Evolutionary conservation across 2,113 vertebrate species (phyloP).

Genomic region (Chloropsis cyanopogon): DNA sequence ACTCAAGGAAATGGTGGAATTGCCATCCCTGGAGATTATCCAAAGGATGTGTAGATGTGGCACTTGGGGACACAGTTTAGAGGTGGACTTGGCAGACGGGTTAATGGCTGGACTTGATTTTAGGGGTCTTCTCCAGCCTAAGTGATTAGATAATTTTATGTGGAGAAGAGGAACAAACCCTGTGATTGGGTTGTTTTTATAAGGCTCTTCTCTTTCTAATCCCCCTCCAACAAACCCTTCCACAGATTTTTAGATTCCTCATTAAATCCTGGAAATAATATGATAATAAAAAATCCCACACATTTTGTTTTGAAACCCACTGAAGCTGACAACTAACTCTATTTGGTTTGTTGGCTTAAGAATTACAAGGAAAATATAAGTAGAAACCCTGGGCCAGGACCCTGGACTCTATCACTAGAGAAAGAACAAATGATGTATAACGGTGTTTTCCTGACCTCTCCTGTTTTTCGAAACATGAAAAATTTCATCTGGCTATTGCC

Average conservation of each 20-base stretch:
- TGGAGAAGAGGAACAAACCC: neutral
- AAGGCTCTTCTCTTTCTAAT: neutral
- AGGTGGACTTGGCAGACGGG: neutral
- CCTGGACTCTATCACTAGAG: neutral
- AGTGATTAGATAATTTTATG: neutral
- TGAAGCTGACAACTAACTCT: neutral
- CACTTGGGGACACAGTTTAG: neutral
- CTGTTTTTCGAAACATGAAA: neutral
- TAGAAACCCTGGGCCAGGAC: neutral
- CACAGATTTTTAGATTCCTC: neutral
- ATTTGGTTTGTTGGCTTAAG: neutral
- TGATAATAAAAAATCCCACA: neutral
- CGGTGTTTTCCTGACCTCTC: neutral
- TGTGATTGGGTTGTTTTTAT: neutral
- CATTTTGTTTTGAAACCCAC: neutral
- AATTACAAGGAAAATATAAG: neutral
- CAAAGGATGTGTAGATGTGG: neutral
- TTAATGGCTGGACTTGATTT: neutral
- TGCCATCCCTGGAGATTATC: neutral
- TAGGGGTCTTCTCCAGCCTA: neutral
- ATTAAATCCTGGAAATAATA: neutral
- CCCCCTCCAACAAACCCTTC: neutral
- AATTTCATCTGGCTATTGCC: neutral
- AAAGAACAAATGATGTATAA: neutral
- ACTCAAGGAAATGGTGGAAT: neutral